Evolutionary conservation across 2,888 invertebrate species (phyloP), one percentile per base, ranked within the genome.

Genomic region (Drosophila cyrtoloma): DNA sequence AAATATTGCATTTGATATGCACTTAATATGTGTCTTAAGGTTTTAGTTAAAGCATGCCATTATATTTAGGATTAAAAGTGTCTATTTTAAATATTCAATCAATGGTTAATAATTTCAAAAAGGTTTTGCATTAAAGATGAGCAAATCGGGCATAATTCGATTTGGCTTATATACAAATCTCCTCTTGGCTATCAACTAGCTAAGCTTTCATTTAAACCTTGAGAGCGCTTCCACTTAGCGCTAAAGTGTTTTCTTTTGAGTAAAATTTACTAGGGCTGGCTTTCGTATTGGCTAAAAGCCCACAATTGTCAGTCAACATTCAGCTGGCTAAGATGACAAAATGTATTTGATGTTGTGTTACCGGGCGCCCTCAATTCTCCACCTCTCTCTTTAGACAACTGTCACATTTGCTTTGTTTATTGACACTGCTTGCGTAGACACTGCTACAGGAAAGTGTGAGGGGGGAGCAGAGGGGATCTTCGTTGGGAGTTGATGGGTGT

Each of bases 381-480:
- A 50, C 52, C 28, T 51, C 19, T 61, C 60, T 56, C 50, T 39
- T 47, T n/a, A 64, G 57, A 62, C 81, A 83, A 83, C 81, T 79
- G 82, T 81, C 82, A 82, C 82, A 84, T 79, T 82, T 76, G 79
- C 79, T 82, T 81, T 70, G 78, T 69, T 73, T 66, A 67, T 77
- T 77, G 72, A 56, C 77, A 57, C 65, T 58, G 62, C 42, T 53
- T 67, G 67, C 44, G 44, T 57, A 50, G 44, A 30, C 39, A 47
- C 16, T 26, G 47, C 26, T 9, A 16, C 47, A 16, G 47, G 9
- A 30, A 22, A 32, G n/a, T 30, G 32, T 19, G 14, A 10, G 19
- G 12, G 22, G 53, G 10, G 19, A 1, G 33, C 4, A 1, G 28
- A 5, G 16, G 47, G 22, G 22, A 22, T 14, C 22, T 22, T 44